A percentile compares a stretch with the other conserved stretches of the same genome.
Conservation (phyloP, 2,113 vertebrate species). For the Tinamus guttatus region DNA sequence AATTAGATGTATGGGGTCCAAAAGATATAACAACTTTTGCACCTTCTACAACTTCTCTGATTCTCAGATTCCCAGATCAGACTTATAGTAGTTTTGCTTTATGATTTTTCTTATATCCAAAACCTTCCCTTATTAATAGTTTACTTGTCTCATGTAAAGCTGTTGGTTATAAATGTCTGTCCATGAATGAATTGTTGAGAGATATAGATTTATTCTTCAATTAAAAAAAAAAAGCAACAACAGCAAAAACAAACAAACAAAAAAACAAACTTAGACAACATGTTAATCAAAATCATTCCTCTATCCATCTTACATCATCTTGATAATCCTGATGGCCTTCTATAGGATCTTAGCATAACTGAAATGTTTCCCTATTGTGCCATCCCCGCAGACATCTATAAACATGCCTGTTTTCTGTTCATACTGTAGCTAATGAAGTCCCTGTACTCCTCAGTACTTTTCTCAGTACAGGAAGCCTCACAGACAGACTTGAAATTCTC, state of each 20-base stretch:
- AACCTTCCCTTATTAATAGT: not conserved
- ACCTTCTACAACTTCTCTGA: not conserved
- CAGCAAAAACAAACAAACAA: not conserved
- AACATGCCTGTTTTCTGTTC: not conserved
- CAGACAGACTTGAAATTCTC: not conserved
- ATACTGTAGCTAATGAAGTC: slow-evolving; percentile 12
- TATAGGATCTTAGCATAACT: not conserved
- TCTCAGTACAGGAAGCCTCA: not conserved
- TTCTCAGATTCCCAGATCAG: not conserved
- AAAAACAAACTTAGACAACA: not conserved
- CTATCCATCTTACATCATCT: not conserved
- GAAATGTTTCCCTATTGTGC: not conserved
- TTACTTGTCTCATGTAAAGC: not conserved
- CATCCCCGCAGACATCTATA: not conserved
- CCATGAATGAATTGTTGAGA: not conserved
- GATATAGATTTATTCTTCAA: not conserved
- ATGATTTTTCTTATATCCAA: not conserved
- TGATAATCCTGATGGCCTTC: not conserved
- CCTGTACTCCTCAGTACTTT: not conserved
- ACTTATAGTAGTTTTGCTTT: not conserved
- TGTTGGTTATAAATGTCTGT: not conserved
- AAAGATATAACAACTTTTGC: not conserved
- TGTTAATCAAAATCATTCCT: not conserved
- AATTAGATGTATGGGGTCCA: not conserved
- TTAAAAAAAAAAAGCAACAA: not conserved